phyloP scores from a whole-genome alignment of 2,113 vertebrate species.

The Tragelaphus scriptus region DNA sequence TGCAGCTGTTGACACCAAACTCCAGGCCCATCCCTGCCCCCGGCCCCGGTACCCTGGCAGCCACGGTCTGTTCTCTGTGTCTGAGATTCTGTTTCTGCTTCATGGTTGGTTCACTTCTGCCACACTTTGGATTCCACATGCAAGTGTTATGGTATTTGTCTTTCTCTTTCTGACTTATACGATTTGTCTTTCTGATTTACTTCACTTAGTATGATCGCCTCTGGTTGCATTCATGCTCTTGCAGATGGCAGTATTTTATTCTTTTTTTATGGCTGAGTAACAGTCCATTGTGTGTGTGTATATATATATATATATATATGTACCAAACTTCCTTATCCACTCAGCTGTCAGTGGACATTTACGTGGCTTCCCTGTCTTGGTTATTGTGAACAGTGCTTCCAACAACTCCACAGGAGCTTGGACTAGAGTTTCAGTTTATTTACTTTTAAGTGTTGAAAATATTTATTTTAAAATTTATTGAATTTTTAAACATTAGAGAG shows the following conservation, averaged over 20 bases:
- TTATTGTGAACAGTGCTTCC: neutral
- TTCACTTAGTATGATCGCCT: neutral
- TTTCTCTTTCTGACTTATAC: neutral
- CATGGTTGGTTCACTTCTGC: neutral
- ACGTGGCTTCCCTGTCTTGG: neutral
- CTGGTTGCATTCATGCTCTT: neutral
- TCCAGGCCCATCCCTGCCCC: neutral
- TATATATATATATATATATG: neutral
- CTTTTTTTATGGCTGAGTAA: no score
- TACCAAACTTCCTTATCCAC: neutral
- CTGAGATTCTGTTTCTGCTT: neutral
- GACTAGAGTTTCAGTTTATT: neutral
- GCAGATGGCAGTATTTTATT: neutral
- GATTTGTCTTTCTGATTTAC: neutral
- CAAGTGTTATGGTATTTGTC: neutral
- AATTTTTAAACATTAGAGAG: neutral
- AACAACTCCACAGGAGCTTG: neutral
- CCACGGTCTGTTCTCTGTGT: neutral
- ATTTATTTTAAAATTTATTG: neutral
- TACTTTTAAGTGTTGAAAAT: neutral
- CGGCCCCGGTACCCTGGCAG: neutral
- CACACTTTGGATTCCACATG: no score
- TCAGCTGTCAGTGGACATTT: neutral
- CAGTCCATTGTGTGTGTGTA: no score
- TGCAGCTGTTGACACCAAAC: neutral